Base-by-base conservation (phyloP, 2,113 vertebrate genomes). In the Pollimyrus isidori region DNA sequence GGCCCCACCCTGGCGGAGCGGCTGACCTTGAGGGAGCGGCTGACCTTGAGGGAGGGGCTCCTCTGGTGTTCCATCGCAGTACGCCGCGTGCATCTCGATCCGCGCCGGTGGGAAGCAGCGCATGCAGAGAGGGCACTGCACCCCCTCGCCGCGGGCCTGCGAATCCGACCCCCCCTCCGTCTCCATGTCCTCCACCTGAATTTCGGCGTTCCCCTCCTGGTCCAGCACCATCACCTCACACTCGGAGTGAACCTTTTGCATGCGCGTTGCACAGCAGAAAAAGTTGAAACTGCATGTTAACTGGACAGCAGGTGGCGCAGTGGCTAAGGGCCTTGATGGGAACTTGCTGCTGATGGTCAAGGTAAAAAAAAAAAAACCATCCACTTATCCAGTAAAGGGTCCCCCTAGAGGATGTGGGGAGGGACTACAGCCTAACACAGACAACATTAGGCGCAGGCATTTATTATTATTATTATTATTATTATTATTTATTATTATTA, bases 61-160 rank as follows among this genome's bases (percentile, higher is more conserved):
- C 17, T 86, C 26, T 30, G 87, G 7, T 1, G 89, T 15, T 30
- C 95, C 97, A 3, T 97, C 95, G 92, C 98, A 99, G 95, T 95
- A 97, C 89, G 98, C 98, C 0, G 98, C 97, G 23, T 99, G 98
- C 83, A 94, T 89, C 92, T 98, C 96, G 0, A 99, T 98, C 94
- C 95, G 92, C 0, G 89, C 73, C 0, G 80, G 89, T 0, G 97
- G 95, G 90, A 97, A 99, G 7, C 91, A 89, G 0, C 91, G 93
- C 91, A 95, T 96, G 90, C 98, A 99, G 39, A 99, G 93, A 0
- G 98, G 98, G 92, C 98, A 99, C 0, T 93, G 93, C 50, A 98
- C 92, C 0, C 80, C 50, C 73, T 88, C 45, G 21, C 87, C 48
- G 69, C 0, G 17, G 50, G 15, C 65, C 80, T 21, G 23, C 89